Percentiles rank a stretch among this genome's conserved stretches.
These are phyloP conservation scores for Operophtera brumata DNA, from an alignment of 2,888 invertebrate genomes.

Conservation along the genomic window DNA sequence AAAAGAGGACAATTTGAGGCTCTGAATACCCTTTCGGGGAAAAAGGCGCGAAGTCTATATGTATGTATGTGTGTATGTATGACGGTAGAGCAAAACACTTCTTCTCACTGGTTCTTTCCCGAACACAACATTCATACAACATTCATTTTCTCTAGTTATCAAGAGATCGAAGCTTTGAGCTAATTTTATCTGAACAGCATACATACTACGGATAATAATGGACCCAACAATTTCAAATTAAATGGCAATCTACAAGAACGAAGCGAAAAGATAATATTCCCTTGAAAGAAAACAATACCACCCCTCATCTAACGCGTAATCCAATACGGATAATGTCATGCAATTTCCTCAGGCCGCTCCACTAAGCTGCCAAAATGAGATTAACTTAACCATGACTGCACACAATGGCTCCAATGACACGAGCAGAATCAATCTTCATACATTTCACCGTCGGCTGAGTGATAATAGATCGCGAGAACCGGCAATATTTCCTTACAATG, in stretches of 20 bases:
- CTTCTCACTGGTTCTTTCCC: too few relatives aligned
- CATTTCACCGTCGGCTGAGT: slow-evolving; percentile 51
- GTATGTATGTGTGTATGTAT: too few relatives aligned
- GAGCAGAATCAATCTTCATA: slow-evolving; percentile 55
- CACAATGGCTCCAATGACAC: slow-evolving; percentile 46
- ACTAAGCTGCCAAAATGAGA: slow-evolving; percentile 33
- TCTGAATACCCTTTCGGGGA: too few relatives aligned
- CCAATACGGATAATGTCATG: slow-evolving; percentile 34
- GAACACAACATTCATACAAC: too few relatives aligned
- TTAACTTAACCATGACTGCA: slow-evolving; percentile 34
- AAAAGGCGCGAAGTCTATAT: too few relatives aligned
- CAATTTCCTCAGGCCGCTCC: slow-evolving; percentile 30
- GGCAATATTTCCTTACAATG: slow-evolving; percentile 50
- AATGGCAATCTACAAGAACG: slow-evolving; percentile 5
- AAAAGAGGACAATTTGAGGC: too few relatives aligned
- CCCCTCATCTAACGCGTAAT: slow-evolving; percentile 30
- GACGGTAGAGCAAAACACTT: too few relatives aligned
- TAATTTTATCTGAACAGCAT: neutral
- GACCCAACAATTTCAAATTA: slow-evolving; percentile 5
- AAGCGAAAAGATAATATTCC: slow-evolving; percentile 10
- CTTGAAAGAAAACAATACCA: slow-evolving; percentile 30
- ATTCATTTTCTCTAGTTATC: too few relatives aligned
- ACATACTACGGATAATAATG: neutral
- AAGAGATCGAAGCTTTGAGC: too few relatives aligned
- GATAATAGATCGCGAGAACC: slow-evolving; percentile 45